Evolutionary conservation across 2,113 vertebrate genomes (phyloP).

Genomic region (Tragelaphus strepsiceros): DNA sequence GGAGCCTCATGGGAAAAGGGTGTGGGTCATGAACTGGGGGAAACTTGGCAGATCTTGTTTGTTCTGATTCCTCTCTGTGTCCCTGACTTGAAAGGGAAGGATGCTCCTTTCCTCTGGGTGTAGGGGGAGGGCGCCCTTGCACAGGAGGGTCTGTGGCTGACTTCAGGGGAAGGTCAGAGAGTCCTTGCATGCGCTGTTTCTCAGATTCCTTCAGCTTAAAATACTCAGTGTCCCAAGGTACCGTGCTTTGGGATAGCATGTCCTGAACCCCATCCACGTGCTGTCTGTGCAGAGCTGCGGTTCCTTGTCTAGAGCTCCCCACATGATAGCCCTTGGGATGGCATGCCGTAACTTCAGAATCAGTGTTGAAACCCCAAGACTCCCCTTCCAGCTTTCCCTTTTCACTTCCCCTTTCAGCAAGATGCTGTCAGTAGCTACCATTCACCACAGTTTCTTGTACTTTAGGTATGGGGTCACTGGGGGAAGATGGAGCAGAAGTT

Average conservation of each 20-base stretch:
- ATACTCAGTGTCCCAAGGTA: accelerated
- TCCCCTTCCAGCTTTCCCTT: neutral
- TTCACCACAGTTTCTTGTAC: neutral
- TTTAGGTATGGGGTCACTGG: neutral
- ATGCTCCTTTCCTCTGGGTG: neutral
- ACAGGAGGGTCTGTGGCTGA: neutral
- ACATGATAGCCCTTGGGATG: neutral
- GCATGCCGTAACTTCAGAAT: neutral
- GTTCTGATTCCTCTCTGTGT: neutral
- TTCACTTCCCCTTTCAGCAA: neutral
- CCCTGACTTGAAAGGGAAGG: neutral
- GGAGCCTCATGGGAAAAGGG: neutral
- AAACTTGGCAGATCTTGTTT: neutral
- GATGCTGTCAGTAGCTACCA: neutral
- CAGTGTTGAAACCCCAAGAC: conserved; percentile 12
- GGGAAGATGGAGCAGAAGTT: neutral
- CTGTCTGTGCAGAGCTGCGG: neutral
- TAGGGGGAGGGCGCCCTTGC: neutral
- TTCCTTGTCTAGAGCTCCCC: neutral
- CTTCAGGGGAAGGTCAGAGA: neutral
- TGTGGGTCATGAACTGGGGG: neutral
- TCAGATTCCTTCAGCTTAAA: neutral
- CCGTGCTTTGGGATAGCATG: neutral
- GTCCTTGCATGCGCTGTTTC: neutral
- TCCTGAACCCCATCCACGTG: no score